Evolutionary conservation across 2,113 vertebrate species (phyloP), one percentile per base, ranked within the genome.

Genomic region (Sterrhoptilus dennistouni): DNA sequence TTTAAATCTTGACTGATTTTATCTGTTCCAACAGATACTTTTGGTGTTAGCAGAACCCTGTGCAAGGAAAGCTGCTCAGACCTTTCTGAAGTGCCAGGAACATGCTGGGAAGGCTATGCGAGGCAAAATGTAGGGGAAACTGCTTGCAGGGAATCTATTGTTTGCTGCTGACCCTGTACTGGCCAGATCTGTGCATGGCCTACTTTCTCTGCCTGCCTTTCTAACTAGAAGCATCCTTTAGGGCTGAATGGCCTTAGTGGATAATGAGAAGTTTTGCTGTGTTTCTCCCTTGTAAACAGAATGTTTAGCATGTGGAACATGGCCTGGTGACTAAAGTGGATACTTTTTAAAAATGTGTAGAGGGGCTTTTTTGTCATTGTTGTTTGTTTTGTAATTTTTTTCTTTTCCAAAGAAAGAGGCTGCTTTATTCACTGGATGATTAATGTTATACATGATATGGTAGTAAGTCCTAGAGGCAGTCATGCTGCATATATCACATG

Each of bases 111-210:
- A 69, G 93, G 65, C 95, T 92, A 75, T 86, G 90, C 86, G 92
- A 96, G 92, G 96, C 90, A 97, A 94, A 94, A 97, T 38, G 89
- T 86, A 96, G 83, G 88, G 95, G 86, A 96, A 96, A 64, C 86
- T 90, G 86, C 90, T 96, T 92, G 93, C 92, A 92, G 95, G 84
- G 95, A 89, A 71, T 93, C 95, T 92, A 94, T 96, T 96, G 96
- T 94, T 94, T 56, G 5, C 38, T 64, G 35, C 47, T 97, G 96
- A 95, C 96, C 92, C 93, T 85, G 87, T 38, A 40, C 88, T 42
- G 92, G 88, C 78, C 80, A 94, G 90, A 89, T 90, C 86, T 92
- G 83, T 86, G 88, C 94, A 71, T 96, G 95, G 87, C 96, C 95
- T 94, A 94, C 93, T 96, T 97, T 96, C 88, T 57, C 60, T 1